Evolutionary conservation across 2,113 vertebrate genomes (phyloP), one percentile per base, ranked within the genome.

Genomic region (Oncorhynchus tshawytscha): DNA sequence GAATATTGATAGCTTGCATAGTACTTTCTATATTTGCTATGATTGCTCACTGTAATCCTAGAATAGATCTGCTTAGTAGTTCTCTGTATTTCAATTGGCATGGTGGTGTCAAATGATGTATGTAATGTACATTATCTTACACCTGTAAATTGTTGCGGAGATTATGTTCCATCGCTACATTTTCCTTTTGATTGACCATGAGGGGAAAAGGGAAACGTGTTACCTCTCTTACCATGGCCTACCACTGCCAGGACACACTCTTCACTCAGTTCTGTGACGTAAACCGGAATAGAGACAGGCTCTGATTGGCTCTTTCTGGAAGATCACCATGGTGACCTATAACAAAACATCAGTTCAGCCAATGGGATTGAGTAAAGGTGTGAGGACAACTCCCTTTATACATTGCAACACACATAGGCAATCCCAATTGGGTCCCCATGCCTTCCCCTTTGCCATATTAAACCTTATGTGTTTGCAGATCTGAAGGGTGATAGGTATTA

Each of bases 291-390:
- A 8, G 54, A 69, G 64, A 70, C 22, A 13, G 9, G 24, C 66
- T 64, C 79, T 73, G 29, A 73, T 81, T 73, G 79, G 74, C 74
- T 70, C 34, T 5, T 13, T 34, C n/a, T 31, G 11, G 54, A n/a
- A 70, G 34, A 72, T 81, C 34, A 27, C 74, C 74, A 76, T 81
- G 79, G 79, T 73, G 74, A 81, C 18, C 67, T 31, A 54, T 68
- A 48, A 72, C 69, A 72, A 77, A 77, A 77, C 74, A 70, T 16
- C 20, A 48, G 57, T 77, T 73, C 70, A 73, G 74, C 67, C 57
- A 51, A 11, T 11, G 24, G 31, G 22, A 27, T 70, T 45, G 69
- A 62, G 62, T 70, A 34, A 75, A 68, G 45, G 71, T 64, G 69
- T 57, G 62, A 73, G 25, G 72, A 34, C 29, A 39, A 39, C 29